A percentile compares a stretch with the other conserved stretches of the same genome.
These are phyloP conservation scores for Oxyscelio sp. DNA, from an alignment of 2,888 invertebrate genomes.

Conservation along the genomic window DNA sequence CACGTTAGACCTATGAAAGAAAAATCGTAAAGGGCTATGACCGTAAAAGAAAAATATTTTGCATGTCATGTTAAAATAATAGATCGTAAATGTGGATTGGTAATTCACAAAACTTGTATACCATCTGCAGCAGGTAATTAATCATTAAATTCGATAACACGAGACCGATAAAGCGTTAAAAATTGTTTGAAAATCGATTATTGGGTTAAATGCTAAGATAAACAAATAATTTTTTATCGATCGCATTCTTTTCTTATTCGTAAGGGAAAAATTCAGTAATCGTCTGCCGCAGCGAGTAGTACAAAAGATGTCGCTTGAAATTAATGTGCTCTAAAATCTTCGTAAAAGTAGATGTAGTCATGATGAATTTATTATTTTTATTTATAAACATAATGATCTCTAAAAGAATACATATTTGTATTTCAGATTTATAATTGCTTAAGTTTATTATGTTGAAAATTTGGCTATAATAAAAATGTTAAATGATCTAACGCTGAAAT, in stretches of 20 bases:
- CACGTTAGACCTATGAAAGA: conserved; percentile 12
- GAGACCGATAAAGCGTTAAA: neutral
- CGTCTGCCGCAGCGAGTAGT: conserved; percentile 14
- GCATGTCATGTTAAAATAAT: conserved; percentile 20
- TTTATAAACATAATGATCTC: too few species aligned
- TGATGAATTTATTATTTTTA: too few species aligned
- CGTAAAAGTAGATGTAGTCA: too few species aligned
- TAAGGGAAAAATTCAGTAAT: conserved; percentile 14
- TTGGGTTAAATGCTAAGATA: conserved; percentile 19
- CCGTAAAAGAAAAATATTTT: conserved; percentile 19
- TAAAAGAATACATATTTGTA: too few species aligned
- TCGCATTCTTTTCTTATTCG: conserved; percentile 26
- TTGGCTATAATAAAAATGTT: too few species aligned
- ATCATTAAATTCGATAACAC: conserved; percentile 12
- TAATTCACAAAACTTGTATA: neutral
- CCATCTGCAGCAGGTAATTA: neutral
- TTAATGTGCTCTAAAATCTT: conserved; percentile 35
- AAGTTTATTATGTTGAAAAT: too few species aligned
- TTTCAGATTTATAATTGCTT: too few species aligned
- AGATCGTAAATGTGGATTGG: neutral
- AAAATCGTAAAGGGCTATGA: conserved; percentile 14
- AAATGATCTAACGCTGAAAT: too few species aligned
- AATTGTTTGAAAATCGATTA: conserved; percentile 6
- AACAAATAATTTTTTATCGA: conserved; percentile 27
- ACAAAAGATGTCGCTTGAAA: conserved; percentile 34